Evolutionary conservation across 37 sponge, comb jelly and placozoan genomes (phyloP).

Genomic region (Dysidea cf. avara): DNA sequence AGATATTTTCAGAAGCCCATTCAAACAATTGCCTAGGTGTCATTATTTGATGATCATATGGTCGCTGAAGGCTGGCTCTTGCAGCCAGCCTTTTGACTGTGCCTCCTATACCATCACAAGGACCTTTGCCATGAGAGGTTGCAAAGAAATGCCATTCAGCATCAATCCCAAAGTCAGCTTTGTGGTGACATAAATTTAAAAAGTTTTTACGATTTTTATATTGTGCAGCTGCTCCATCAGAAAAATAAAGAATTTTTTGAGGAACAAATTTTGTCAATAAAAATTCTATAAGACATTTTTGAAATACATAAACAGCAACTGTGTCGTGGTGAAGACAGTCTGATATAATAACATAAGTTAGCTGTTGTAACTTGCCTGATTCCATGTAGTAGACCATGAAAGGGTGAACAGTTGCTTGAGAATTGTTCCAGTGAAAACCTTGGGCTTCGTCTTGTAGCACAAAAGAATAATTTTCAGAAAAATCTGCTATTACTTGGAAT

Average conservation of each 20-base stretch:
- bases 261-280: conserved; percentile 8
- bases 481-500: too few species aligned
- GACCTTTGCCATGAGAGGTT: conserved; percentile 60
- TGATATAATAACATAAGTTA: conserved; percentile 47
- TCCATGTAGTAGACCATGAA: conserved; percentile 33
- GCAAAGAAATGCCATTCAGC: conserved; percentile 66
- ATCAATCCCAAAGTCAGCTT: conserved; percentile 38
- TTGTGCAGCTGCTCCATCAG: conserved; percentile 56
- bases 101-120: conserved; percentile 65
- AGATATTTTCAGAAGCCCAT: conserved; percentile 19
- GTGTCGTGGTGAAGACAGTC: conserved; percentile 55
- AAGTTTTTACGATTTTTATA: conserved; percentile 60
- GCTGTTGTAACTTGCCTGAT: conserved; percentile 21
- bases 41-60: conserved; percentile 46
- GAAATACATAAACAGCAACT: conserved; percentile 44
- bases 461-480: too few species aligned
- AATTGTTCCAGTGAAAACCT: conserved; percentile 53
- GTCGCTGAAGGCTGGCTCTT: conserved; percentile 38
- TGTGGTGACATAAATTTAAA: conserved; percentile 49
- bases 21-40: conserved; percentile 50
- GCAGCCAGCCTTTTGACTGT: conserved; percentile 58
- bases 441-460: too few species aligned
- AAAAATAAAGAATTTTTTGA: conserved; percentile 46
- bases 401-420: conserved; percentile 32
- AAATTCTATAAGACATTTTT: conserved; percentile 28